Evolutionary conservation across 2,888 invertebrate genomes (phyloP).

Genomic region (Trilocha varians): DNA sequence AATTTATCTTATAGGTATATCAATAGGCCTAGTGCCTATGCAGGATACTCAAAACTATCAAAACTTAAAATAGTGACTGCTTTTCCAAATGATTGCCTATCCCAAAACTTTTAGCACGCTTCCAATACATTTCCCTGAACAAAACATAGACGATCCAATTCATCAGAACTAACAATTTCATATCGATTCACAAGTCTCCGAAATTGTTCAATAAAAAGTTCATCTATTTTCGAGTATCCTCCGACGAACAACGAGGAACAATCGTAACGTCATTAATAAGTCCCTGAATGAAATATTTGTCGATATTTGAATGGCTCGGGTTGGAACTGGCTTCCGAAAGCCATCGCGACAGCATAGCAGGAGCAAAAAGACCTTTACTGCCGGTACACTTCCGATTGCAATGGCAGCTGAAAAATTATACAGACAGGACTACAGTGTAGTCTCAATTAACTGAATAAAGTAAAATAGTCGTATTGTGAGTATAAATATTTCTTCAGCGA

Average conservation of each 20-base stretch:
- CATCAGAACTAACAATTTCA: neutral
- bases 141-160: too few relatives aligned
- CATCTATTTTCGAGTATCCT: neutral
- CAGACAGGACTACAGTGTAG: slow-evolving; percentile 34
- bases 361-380: slow-evolving; percentile 63
- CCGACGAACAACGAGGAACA: slow-evolving; percentile 7
- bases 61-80: too few relatives aligned
- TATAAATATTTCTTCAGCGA: too few relatives aligned
- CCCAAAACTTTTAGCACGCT: too few relatives aligned
- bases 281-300: slow-evolving; percentile 55
- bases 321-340: slow-evolving; percentile 64
- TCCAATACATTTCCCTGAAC: too few relatives aligned
- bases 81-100: too few relatives aligned
- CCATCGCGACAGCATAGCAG: slow-evolving; percentile 46
- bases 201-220: neutral
- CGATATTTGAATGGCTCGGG: slow-evolving; percentile 47
- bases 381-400: slow-evolving; percentile 66
- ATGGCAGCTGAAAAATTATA: slow-evolving; percentile 68
- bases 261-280: slow-evolving; percentile 45
- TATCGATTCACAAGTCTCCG: neutral
- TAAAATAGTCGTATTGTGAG: neutral
- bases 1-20: too few relatives aligned
- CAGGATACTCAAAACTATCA: too few relatives aligned
- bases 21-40: too few relatives aligned
- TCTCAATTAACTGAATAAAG: neutral